phyloP scores from a whole-genome alignment of 2,113 vertebrate species.

The Corythoichthys intestinalis region DNA sequence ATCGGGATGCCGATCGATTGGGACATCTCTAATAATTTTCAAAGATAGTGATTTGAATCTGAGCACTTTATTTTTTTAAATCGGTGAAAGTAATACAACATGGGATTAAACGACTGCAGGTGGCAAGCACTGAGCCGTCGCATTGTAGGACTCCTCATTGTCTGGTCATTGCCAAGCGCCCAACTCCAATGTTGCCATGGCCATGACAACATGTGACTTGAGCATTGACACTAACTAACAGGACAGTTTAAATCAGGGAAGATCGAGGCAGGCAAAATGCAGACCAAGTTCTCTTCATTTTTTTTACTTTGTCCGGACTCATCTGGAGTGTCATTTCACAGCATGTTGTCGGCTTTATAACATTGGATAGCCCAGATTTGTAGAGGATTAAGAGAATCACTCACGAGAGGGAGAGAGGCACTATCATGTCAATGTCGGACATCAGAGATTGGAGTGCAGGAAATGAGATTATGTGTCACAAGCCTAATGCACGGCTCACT shows the following conservation, averaged over 20 bases:
- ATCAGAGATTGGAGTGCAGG: constrained; percentile 56
- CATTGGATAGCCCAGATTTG: constrained; percentile 14
- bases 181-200: constrained; percentile 36
- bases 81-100: constrained; percentile 1
- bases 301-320: constrained; percentile 1
- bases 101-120: background rate
- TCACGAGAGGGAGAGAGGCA: constrained; percentile 14
- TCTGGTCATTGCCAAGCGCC: constrained; percentile 19
- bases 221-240: background rate
- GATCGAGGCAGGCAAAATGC: background rate
- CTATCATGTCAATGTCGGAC: constrained; percentile 47
- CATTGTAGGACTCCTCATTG: constrained; percentile 32
- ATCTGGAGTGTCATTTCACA: background rate
- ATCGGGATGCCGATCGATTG: no score
- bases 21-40: no score
- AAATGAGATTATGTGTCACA: constrained; percentile 69
- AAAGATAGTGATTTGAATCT: background rate
- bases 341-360: constrained; percentile 5
- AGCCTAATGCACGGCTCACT: constrained; percentile 61
- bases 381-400: constrained; percentile 15
- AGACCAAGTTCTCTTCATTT: constrained; percentile 10
- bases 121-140: constrained; percentile 14
- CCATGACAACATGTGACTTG: constrained; percentile 25
- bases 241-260: constrained; percentile 6
- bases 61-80: background rate